Evolutionary conservation across 2,113 vertebrate genomes (phyloP), one percentile per base, ranked within the genome.

Genomic region (Electrona antarctica): DNA sequence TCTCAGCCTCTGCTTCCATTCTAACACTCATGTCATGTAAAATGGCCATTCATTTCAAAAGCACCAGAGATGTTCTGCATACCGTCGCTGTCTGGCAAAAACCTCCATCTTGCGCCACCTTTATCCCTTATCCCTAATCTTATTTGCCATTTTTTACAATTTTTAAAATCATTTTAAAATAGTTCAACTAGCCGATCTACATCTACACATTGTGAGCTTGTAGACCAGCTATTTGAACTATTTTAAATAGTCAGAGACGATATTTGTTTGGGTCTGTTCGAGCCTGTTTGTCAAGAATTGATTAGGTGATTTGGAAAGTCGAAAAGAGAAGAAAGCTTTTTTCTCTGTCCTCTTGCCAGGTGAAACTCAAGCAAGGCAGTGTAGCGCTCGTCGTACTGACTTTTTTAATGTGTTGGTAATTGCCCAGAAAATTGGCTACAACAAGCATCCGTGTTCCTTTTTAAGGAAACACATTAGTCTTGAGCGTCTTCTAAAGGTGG

Each of bases 11-110:
- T 21, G 58, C 64, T 67, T 72, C 33, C 67, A 52, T 80, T 28
- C 64, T 48, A 64, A 12, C 77, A 71, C 73, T 84, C 77, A 48
- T n/a, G 21, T 83, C 80, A 73, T 79, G 67, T 65, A 85, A 84
- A 86, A 82, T 85, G 78, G 64, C 76, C 75, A 14, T 66, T 80
- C 33, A 57, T 51, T 13, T 12, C 52, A 56, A 80, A 78, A 77
- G 50, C 69, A 59, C 56, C 69, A 54, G 3, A 60, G 69, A 80
- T 21, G 28, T 73, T 84, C 71, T 72, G 64, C 64, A 63, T 45
- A 21, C 21, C 1, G 21, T 21, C 21, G 21, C 21, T 21, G 21
- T 21, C 21, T 21, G 21, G 21, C 1, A 21, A 21, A 21, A 21
- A 21, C 21, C 21, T 21, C 21, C 21, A 21, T 21, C 21, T 21